Evolutionary conservation across 2,113 vertebrate species (phyloP), one percentile per base, ranked within the genome.

Genomic region (Tupaia tana): DNA sequence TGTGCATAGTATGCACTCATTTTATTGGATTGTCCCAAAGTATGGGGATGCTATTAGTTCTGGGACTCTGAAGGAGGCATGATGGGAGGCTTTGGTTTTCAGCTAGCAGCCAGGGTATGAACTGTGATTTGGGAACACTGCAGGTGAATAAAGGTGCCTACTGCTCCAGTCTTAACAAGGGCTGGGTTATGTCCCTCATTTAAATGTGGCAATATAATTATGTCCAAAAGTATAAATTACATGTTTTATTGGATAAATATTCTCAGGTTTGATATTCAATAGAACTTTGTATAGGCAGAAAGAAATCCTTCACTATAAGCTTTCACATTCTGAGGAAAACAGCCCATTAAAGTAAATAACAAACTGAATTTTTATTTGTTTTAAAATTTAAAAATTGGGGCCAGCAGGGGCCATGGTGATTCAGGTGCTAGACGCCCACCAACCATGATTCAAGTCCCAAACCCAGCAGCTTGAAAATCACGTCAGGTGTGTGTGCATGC

Each of bases 331-430:
- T 91, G 13, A 93, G 87, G 54, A 54, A 83, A 86, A 70, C 2
- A 64, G 80, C n/a, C n/a, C 27, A 83, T 78, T 88, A 25, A 85
- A 87, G 27, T 91, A 80, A 96, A 87, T 92, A 69, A 71, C 14
- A 84, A 86, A 29, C 25, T 67, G 16, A 77, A 1, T 31, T 92
- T 89, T 91, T 61, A 58, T 80, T 87, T 25, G 3, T 52, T 90
- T 95, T 91, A 70, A 70, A 90, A 67, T 78, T 88, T 43, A 43
- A 43, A 43, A 43, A 43, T 43, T 43, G 43, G 43, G 43, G 43
- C 43, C 43, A 43, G 43, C 43, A 43, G 43, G 43, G 43, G 43
- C 43, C 43, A 43, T 43, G 43, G 43, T 43, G 43, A 43, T 43
- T 43, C 43, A 43, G 43, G 43, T 43, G 5, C 43, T 43, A 43